Evolutionary conservation across 1,140 invertebrate species (phyloP).

Genomic region (Panagrolaimus sp.): DNA sequence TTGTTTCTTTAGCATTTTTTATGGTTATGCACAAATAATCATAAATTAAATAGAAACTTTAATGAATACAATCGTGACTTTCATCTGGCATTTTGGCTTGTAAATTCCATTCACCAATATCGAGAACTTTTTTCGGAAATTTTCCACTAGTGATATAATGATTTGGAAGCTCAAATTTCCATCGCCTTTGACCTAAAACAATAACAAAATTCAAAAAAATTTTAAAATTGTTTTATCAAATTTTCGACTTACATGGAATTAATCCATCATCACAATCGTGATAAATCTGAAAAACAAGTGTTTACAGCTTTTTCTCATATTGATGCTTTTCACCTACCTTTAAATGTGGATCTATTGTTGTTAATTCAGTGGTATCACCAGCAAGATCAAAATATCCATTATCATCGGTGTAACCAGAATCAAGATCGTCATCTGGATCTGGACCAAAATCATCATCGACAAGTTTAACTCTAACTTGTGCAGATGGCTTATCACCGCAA

Average conservation of each 20-base stretch:
- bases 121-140: slow-evolving; percentile 39
- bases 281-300: slow-evolving; percentile 3
- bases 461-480: slow-evolving; percentile 51
- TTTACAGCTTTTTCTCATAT: background rate
- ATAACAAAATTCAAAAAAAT: too few species aligned
- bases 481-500: slow-evolving; percentile 50
- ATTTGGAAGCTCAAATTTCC: slow-evolving; percentile 58
- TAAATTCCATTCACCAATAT: slow-evolving; percentile 57
- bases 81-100: slow-evolving; percentile 53
- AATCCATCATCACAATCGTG: slow-evolving; percentile 20
- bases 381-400: slow-evolving; percentile 44
- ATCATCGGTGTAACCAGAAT: slow-evolving; percentile 44
- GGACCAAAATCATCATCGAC: slow-evolving; percentile 55
- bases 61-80: slow-evolving; percentile 54
- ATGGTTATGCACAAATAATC: too few species aligned
- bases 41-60: slow-evolving; percentile 3
- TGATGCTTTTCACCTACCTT: slow-evolving; percentile 48
- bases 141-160: slow-evolving; percentile 50
- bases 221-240: too few species aligned
- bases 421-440: slow-evolving; percentile 50
- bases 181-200: slow-evolving; percentile 55
- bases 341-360: slow-evolving; percentile 56
- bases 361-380: slow-evolving; percentile 51
- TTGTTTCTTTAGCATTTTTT: too few species aligned
- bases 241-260: too few species aligned